phyloP scores from a whole-genome alignment of 2,113 vertebrate species.

The Upupa epops region DNA sequence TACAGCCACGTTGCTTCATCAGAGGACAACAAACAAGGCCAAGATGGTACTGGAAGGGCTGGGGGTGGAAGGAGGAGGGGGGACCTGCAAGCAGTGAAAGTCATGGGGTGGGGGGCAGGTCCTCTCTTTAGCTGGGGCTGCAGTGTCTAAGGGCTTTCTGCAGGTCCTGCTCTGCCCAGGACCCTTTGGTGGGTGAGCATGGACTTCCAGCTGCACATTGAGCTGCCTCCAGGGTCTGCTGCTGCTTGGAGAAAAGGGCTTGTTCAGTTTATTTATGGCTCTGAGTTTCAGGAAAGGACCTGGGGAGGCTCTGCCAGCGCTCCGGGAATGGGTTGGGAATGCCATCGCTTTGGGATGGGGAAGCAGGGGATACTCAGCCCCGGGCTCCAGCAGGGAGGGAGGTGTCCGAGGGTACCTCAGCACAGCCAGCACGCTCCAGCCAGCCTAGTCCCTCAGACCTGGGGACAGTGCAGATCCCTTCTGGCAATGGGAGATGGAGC shows the following conservation, averaged over 20 bases:
- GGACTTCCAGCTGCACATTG: not conserved
- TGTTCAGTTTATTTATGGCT: not conserved
- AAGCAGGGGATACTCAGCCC: fast-evolving
- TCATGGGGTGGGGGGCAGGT: not conserved
- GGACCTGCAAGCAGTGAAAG: not conserved
- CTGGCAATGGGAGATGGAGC: not conserved
- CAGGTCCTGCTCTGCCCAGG: not conserved
- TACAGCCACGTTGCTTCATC: not conserved
- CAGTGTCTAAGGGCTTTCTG: not conserved
- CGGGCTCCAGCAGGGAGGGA: not conserved
- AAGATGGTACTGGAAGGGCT: fast-evolving
- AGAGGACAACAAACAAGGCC: fast-evolving
- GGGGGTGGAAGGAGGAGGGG: not conserved
- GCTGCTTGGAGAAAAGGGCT: not conserved
- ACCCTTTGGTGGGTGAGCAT: not conserved
- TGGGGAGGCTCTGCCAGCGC: not conserved
- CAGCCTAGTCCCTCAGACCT: not conserved
- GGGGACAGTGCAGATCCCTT: not conserved
- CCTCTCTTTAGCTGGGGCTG: not conserved
- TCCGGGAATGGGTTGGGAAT: too few species aligned
- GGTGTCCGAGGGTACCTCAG: not conserved
- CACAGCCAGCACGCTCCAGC: fast-evolving
- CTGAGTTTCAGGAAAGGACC: not conserved
- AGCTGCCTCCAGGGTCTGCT: fast-evolving
- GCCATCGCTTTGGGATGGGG: too few species aligned